phyloP scores from a whole-genome alignment of 1,140 invertebrate genomes.

The Danaus plexippus region DNA sequence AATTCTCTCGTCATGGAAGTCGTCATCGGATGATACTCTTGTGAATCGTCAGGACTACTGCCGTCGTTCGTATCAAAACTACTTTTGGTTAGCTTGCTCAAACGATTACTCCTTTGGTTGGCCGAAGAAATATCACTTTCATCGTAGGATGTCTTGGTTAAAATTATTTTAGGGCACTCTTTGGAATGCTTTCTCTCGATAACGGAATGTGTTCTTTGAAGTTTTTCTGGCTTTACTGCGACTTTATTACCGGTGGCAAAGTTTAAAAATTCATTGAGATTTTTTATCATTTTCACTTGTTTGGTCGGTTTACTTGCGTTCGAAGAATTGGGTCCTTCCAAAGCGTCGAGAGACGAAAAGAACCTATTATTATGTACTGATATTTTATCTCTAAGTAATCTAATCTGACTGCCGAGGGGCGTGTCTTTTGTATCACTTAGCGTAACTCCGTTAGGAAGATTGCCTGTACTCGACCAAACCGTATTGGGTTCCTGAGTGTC shows the following conservation, averaged over 20 bases:
- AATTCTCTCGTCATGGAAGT: conserved; percentile 87
- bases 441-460: conserved; percentile 46
- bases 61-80: conserved; percentile 70
- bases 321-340: conserved; percentile 43
- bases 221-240: conserved; percentile 46
- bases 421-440: conserved; percentile 41
- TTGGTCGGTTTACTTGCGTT: conserved; percentile 41
- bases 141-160: conserved; percentile 50
- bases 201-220: conserved; percentile 46
- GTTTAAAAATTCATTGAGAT: conserved; percentile 87
- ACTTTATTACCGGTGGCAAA: conserved; percentile 79
- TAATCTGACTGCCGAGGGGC: conserved; percentile 59
- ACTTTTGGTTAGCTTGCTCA: conserved; percentile 33
- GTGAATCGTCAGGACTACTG: conserved; percentile 82
- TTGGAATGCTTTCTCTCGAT: conserved; percentile 36
- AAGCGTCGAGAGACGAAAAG: conserved; percentile 72
- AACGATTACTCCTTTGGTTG: conserved; percentile 27
- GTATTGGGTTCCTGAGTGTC: conserved; percentile 26
- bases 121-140: conserved; percentile 53
- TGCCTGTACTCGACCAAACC: conserved; percentile 47
- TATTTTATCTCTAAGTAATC: conserved; percentile 59
- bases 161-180: conserved; percentile 50
- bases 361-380: conserved; percentile 67
- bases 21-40: conserved; percentile 89
- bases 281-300: conserved; percentile 79